A percentile compares a stretch with the other conserved stretches of the same genome.
These are phyloP conservation scores for Cerastoderma edule DNA, from an alignment of 2,888 invertebrate species.

Conservation along the genomic window DNA sequence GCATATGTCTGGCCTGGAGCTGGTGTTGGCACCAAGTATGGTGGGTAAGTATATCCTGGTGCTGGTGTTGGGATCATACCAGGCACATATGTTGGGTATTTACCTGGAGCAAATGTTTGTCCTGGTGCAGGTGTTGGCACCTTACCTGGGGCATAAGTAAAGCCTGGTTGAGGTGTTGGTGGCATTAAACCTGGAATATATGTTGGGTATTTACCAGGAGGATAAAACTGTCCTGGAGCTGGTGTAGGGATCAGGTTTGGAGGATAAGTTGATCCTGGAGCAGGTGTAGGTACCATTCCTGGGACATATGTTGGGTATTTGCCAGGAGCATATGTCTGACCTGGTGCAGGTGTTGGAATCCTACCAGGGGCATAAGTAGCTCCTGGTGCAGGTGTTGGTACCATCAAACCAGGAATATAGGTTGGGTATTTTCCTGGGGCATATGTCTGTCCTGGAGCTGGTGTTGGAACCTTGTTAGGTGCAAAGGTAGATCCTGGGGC, in stretches of 20 bases:
- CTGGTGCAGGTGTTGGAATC: constrained; percentile 64
- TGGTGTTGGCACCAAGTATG: constrained; percentile 50
- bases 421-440: constrained; percentile 62
- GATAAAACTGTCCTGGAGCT: constrained; percentile 54
- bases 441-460: constrained; percentile 60
- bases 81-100: constrained; percentile 56
- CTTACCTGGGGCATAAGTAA: constrained; percentile 59
- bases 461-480: constrained; percentile 55
- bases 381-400: constrained; percentile 62
- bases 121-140: constrained; percentile 63
- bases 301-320: constrained; percentile 58
- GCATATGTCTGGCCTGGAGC: constrained; percentile 55
- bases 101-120: constrained; percentile 59
- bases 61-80: constrained; percentile 61
- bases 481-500: constrained; percentile 59
- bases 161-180: constrained; percentile 63
- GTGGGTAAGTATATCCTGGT: constrained; percentile 59
- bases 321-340: constrained; percentile 59
- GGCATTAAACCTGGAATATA: constrained; percentile 57
- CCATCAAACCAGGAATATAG: constrained; percentile 58
- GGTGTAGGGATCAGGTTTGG: constrained; percentile 50
- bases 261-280: constrained; percentile 50
- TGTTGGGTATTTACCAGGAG: constrained; percentile 56
- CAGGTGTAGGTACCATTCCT: constrained; percentile 61
- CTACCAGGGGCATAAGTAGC: constrained; percentile 59